Conservation (phyloP, 2,888 invertebrate genomes). For the Frankliniella fusca region DNA sequence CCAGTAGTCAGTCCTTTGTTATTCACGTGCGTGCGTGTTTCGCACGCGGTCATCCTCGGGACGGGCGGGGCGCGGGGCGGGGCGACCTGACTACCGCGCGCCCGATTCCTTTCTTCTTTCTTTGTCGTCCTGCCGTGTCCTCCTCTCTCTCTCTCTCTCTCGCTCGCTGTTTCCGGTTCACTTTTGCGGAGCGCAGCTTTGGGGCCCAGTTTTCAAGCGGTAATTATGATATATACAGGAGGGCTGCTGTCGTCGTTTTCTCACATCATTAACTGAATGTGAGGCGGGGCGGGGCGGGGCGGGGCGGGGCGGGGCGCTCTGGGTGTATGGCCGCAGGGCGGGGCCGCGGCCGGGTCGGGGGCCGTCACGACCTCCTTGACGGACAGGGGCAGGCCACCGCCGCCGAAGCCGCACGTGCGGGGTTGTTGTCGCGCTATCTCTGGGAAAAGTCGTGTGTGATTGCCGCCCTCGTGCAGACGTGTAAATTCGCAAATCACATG, state of each 20-base stretch:
- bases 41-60: too few relatives aligned
- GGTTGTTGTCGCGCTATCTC: too few relatives aligned
- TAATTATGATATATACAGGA: conserved; percentile 1
- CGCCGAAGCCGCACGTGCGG: too few relatives aligned
- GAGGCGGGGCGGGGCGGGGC: not conserved
- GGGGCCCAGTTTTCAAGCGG: not conserved
- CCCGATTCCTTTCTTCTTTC: not conserved
- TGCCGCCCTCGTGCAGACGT: too few relatives aligned
- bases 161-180: not conserved
- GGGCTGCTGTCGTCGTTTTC: conserved; percentile 11
- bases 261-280: not conserved
- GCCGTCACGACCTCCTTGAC: too few relatives aligned
- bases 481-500: too few relatives aligned
- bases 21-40: not conserved
- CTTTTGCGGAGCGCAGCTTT: not conserved
- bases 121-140: not conserved
- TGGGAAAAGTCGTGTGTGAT: too few relatives aligned
- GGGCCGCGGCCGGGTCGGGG: not conserved
- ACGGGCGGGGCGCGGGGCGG: too few relatives aligned
- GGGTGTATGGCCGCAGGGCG: not conserved
- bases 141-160: not conserved
- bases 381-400: too few relatives aligned
- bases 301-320: not conserved
- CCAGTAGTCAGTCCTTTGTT: not conserved
- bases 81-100: too few relatives aligned